A percentile compares a stretch with the other conserved stretches of the same genome.
phyloP scores from a whole-genome alignment of 2,113 vertebrate species.

The Thamnaconus septentrionalis region DNA sequence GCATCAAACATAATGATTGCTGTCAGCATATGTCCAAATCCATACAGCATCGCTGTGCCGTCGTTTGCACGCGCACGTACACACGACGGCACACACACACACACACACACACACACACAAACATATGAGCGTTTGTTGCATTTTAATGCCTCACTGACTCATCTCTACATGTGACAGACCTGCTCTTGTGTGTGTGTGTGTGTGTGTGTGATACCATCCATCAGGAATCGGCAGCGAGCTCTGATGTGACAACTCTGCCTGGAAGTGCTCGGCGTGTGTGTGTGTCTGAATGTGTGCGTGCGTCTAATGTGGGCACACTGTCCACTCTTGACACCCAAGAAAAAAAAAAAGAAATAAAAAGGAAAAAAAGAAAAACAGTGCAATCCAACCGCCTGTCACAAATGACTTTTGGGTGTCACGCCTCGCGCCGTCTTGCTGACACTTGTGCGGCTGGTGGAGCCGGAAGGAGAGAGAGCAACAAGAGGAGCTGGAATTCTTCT shows the following conservation, averaged over 20 bases:
- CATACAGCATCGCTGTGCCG: too few species aligned
- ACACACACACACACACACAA: background rate
- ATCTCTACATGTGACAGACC: constrained; percentile 26
- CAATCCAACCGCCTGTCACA: background rate
- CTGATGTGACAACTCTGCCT: constrained; percentile 21
- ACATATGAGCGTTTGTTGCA: background rate
- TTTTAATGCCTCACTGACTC: constrained; percentile 28
- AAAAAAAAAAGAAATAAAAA: too few species aligned
- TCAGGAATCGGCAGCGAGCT: constrained; percentile 14
- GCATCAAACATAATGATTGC: too few species aligned
- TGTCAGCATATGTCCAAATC: too few species aligned
- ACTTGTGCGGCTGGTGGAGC: background rate
- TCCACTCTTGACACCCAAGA: constrained; percentile 29
- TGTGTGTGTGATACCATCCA: constrained; percentile 39
- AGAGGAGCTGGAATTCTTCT: background rate
- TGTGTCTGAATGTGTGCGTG: constrained; percentile 3
- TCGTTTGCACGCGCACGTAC: background rate
- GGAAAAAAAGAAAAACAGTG: background rate
- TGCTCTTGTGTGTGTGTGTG: background rate
- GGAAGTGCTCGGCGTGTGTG: constrained; percentile 7
- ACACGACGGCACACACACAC: background rate
- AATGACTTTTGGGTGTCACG: constrained; percentile 4
- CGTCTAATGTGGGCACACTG: constrained; percentile 9
- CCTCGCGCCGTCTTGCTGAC: constrained; percentile 15
- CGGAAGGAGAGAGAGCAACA: background rate